Evolutionary conservation across 2,113 vertebrate species (phyloP).

Genomic region (Bos indicus): DNA sequence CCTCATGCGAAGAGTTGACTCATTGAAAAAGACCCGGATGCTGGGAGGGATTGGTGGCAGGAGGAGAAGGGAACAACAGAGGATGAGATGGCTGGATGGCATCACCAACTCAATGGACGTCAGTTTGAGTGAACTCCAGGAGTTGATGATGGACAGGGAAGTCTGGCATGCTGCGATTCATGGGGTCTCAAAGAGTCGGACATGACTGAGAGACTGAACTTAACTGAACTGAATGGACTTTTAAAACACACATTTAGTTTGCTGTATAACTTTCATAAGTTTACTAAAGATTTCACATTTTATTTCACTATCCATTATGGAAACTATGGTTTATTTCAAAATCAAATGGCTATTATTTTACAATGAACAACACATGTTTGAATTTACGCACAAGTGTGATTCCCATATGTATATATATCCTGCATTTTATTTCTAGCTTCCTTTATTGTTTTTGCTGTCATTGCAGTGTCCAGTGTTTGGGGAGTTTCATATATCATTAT

Average conservation of each 20-base stretch:
- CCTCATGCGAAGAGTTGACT: too few relatives aligned
- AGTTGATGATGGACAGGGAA: too few relatives aligned
- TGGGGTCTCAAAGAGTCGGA: too few relatives aligned
- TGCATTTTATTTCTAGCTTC: background rate
- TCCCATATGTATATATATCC: rapidly evolving
- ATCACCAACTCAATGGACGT: too few relatives aligned
- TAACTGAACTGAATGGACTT: too few relatives aligned
- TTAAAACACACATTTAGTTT: background rate
- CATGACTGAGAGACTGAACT: too few relatives aligned
- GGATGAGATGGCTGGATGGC: too few relatives aligned
- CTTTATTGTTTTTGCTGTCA: background rate
- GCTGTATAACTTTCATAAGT: background rate
- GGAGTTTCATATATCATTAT: background rate
- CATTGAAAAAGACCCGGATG: too few relatives aligned
- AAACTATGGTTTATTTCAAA: background rate
- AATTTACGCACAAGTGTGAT: background rate
- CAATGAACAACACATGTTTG: rapidly evolving
- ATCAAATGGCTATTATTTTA: background rate
- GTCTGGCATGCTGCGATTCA: too few relatives aligned
- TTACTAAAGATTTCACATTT: background rate
- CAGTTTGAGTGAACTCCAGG: too few relatives aligned
- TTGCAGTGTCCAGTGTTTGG: background rate
- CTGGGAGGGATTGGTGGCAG: too few relatives aligned
- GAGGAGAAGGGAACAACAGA: too few relatives aligned
- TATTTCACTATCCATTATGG: background rate